Evolutionary conservation across 2,888 invertebrate genomes (phyloP), one percentile per base, ranked within the genome.

Genomic region (Sympetrum striolatum): DNA sequence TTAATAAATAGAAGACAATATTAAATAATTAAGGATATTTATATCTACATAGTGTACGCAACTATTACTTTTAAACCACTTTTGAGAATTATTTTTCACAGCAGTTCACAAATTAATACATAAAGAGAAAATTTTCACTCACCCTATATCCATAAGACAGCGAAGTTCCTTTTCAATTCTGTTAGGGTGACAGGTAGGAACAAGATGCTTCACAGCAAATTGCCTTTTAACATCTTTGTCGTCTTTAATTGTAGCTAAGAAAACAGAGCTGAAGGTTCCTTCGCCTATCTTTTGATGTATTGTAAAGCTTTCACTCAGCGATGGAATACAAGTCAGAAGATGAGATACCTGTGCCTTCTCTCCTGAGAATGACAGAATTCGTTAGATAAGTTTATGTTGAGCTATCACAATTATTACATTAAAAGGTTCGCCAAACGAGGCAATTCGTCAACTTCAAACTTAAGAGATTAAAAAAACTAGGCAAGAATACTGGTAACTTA

Each of bases 241-340:
- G 91, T 94, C 92, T 93, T 95, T 96, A 90, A 97, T 93, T 3
- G 96, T 96, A 1, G 97, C 98, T 92, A 98, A 94, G 92, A 97
- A 97, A 39, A 98, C 98, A 0, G 97, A 97, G 93, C 98, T 98
- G 93, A 98, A 98, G 2, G 98, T 97, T 31, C 98, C 98, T 94
- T 96, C 96, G 0, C 97, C 97, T 92, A 97, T 96, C 92, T 97
- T 96, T 73, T 95, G 95, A 93, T 96, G 96, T 60, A 97, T 94
- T 92, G 96, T 94, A 93, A 97, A 97, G 91, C 96, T 94, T 91
- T 95, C 95, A 80, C 95, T 95, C 92, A 97, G 93, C 92, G 95
- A 94, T 48, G 97, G 97, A 91, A 97, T 93, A 91, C 94, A 95
- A 25, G 93, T 92, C 31, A 95, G 92, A 73, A 96, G 93, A 90